Percentiles rank a stretch among this genome's conserved stretches.
These are phyloP conservation scores for Magallana ariakensis DNA, from an alignment of 1,140 invertebrate genomes.

Conservation along the genomic window DNA sequence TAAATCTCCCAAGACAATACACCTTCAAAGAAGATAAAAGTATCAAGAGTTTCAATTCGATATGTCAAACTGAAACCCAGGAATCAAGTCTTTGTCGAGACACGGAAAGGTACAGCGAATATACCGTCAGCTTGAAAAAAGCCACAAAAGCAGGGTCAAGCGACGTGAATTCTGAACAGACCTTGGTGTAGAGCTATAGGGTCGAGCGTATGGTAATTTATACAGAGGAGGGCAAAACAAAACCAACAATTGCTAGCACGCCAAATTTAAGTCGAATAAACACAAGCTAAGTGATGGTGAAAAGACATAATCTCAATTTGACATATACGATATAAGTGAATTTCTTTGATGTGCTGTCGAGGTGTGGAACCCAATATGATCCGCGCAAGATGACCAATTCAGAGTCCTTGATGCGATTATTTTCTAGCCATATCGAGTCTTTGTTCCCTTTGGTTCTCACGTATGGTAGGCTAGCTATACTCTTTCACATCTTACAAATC, in stretches of 20 bases:
- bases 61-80: background rate
- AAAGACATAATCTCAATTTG: conserved; percentile 26
- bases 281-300: conserved; percentile 29
- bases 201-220: background rate
- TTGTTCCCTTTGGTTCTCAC: conserved; percentile 14
- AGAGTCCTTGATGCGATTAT: conserved; percentile 20
- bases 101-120: background rate
- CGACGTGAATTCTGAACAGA: background rate
- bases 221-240: conserved; percentile 16
- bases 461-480: background rate
- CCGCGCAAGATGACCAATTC: conserved; percentile 1
- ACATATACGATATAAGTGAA: conserved; percentile 25
- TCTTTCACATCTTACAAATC: conserved; percentile 22
- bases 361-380: conserved; percentile 9
- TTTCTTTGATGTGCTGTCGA: conserved; percentile 25
- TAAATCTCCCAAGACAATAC: conserved; percentile 9
- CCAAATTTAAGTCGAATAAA: conserved; percentile 32
- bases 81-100: background rate
- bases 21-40: background rate
- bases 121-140: conserved; percentile 5
- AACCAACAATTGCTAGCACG: conserved; percentile 34
- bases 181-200: background rate
- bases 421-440: conserved; percentile 16
- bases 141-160: background rate
- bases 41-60: background rate